Conservation (phyloP, 2,888 invertebrate genomes). For the Dinocampus coccinellae region DNA sequence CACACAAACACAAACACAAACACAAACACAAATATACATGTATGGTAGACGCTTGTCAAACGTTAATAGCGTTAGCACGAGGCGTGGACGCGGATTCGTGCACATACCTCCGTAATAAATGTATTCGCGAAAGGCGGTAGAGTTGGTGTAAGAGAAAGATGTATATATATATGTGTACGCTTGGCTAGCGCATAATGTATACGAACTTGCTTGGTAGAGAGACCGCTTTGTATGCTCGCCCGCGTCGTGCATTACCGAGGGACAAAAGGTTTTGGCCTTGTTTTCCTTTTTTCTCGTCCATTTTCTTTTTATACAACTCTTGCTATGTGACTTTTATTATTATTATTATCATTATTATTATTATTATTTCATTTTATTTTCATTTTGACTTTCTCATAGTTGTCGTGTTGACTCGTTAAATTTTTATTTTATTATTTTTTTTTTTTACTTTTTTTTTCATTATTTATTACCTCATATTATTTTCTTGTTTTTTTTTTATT, state of each 20-base stretch:
- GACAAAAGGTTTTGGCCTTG: conserved; percentile 54
- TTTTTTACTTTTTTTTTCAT: background rate
- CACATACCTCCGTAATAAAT: background rate
- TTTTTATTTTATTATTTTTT: too few species aligned
- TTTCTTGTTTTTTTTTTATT: too few species aligned
- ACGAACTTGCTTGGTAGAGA: conserved; percentile 31
- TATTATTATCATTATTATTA: background rate
- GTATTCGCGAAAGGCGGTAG: background rate
- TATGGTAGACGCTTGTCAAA: background rate
- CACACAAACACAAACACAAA: too few species aligned
- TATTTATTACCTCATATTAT: background rate
- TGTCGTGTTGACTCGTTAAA: too few species aligned
- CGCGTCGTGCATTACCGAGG: conserved; percentile 47
- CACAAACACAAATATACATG: background rate
- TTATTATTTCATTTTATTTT: background rate
- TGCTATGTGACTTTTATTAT: background rate
- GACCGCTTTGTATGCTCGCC: conserved; percentile 44
- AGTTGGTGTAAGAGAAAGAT: conserved; percentile 46
- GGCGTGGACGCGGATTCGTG: background rate
- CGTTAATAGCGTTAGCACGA: conserved; percentile 1
- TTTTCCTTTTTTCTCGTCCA: conserved; percentile 28
- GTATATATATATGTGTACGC: background rate
- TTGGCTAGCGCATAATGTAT: conserved; percentile 40
- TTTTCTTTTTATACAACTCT: background rate
- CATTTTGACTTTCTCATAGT: too few species aligned